These are phyloP conservation scores for Unio delphinus DNA, from an alignment of 2,888 invertebrate species.

Conservation along the genomic window DNA sequence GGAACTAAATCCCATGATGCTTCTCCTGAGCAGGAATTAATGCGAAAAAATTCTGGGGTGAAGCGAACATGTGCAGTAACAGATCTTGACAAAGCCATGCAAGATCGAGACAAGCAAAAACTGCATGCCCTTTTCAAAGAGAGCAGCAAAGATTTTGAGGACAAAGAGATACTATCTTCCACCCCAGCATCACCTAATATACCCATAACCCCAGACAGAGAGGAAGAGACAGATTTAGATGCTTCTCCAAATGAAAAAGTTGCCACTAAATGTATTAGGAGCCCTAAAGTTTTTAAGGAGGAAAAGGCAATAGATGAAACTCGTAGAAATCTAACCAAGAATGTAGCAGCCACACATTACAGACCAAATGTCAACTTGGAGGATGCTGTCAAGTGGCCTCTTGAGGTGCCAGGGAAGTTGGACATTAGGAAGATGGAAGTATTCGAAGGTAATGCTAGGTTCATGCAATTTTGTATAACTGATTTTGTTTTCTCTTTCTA, in stretches of 20 bases:
- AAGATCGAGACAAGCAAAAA: slow-evolving; percentile 46
- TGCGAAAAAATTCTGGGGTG: slow-evolving; percentile 24
- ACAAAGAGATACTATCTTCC: slow-evolving; percentile 9
- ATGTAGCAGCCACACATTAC: slow-evolving; percentile 12
- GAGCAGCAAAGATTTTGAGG: slow-evolving; percentile 18
- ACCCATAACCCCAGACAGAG: slow-evolving; percentile 6
- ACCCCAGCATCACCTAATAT: neutral
- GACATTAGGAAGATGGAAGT: slow-evolving; percentile 90
- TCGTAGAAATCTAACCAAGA: too few species aligned
- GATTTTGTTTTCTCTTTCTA: neutral
- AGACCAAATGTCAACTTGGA: slow-evolving; percentile 76
- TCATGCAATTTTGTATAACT: neutral
- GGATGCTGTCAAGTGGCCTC: slow-evolving; percentile 79
- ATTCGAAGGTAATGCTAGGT: slow-evolving; percentile 85
- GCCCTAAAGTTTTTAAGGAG: slow-evolving; percentile 1
- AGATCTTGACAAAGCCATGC: slow-evolving; percentile 54
- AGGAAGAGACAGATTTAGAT: slow-evolving; percentile 53
- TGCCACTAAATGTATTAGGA: neutral
- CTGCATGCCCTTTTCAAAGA: slow-evolving; percentile 36
- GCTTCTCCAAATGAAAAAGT: slow-evolving; percentile 9
- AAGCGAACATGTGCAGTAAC: slow-evolving; percentile 46
- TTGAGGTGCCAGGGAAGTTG: slow-evolving; percentile 87
- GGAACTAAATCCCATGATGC: too few species aligned
- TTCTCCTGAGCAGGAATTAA: slow-evolving; percentile 3
- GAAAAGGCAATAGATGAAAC: neutral